Percentiles rank a stretch among this genome's conserved stretches.
These are phyloP conservation scores for Eubasilissa splendida DNA, from an alignment of 2,888 invertebrate species.

Conservation along the genomic window DNA sequence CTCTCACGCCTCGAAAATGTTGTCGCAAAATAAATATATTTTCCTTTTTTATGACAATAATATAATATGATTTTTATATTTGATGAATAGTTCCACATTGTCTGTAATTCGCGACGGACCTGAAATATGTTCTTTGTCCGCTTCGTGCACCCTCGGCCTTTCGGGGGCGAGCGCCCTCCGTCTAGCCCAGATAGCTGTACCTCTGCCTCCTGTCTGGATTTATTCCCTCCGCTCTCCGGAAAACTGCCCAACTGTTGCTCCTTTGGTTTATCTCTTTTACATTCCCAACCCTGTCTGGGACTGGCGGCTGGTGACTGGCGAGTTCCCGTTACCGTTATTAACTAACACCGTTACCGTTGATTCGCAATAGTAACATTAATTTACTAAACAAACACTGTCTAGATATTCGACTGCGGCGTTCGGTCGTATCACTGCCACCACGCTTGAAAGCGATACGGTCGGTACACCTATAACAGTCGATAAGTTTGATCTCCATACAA, in stretches of 20 bases:
- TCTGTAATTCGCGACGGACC: neutral
- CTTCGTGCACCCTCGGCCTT: neutral
- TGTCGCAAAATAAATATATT: neutral
- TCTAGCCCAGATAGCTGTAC: conserved; percentile 13
- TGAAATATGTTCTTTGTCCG: neutral
- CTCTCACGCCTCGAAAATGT: neutral
- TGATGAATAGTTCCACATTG: neutral
- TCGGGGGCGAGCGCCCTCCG: neutral
- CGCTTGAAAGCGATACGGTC: no score
- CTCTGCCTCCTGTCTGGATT: neutral
- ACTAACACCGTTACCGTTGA: no score
- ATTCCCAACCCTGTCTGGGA: no score
- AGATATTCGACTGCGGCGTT: no score
- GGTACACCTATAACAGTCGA: no score
- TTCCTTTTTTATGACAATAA: neutral
- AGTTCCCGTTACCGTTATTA: no score
- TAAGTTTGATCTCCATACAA: no score
- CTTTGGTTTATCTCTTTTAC: neutral
- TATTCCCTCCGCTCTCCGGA: conserved; percentile 11
- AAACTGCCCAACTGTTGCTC: conserved; percentile 32
- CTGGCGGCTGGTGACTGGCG: no score
- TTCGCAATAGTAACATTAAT: no score
- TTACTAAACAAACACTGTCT: no score
- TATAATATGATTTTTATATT: neutral
- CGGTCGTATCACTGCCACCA: no score